Evolutionary conservation across 2,888 invertebrate genomes (phyloP), one percentile per base, ranked within the genome.

Genomic region (Apamea sordens): DNA sequence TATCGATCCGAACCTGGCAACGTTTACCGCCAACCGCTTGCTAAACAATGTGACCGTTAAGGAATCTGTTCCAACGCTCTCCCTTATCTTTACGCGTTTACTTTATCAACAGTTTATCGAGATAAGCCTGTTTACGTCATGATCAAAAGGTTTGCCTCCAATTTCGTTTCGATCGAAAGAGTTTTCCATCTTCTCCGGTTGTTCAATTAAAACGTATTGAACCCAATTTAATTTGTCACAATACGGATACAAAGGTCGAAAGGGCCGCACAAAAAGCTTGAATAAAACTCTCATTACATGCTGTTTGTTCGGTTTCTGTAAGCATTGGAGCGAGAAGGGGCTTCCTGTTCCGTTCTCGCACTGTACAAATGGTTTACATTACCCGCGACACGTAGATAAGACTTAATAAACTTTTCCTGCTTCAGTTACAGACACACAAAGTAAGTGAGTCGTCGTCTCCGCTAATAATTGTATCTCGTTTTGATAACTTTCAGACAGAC

Each of bases 331-430:
- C 93, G 94, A 91, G 90, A 92, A 93, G 86, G 76, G 80, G 88
- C 92, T 96, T 96, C 96, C 96, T 95, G 93, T 94, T 95, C 93
- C 94, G 94, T 90, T 91, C 91, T 92, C 87, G 86, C 81, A 86
- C 80, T 83, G 80, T 76, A 79, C 88, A 86, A 90, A 89, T 82
- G 77, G 81, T 90, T 90, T 89, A 91, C 88, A 86, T 88, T 85
- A 78, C 84, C 80, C 84, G 84, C 83, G 88, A 88, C 89, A 90
- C 90, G 88, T 90, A 88, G 88, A 87, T 89, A 90, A 86, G 88
- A 84, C 84, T 84, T 90, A 88, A 88, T 90, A 89, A 89, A 90
- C 78, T 91, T 91, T 92, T 92, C 92, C 91, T 91, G 88, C 84
- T 89, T 83, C 84, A 80, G 82, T 84, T 80, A 85, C 69, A 81